Base-by-base conservation (phyloP, 2,113 vertebrate genomes). In the Picathartes gymnocephalus region DNA sequence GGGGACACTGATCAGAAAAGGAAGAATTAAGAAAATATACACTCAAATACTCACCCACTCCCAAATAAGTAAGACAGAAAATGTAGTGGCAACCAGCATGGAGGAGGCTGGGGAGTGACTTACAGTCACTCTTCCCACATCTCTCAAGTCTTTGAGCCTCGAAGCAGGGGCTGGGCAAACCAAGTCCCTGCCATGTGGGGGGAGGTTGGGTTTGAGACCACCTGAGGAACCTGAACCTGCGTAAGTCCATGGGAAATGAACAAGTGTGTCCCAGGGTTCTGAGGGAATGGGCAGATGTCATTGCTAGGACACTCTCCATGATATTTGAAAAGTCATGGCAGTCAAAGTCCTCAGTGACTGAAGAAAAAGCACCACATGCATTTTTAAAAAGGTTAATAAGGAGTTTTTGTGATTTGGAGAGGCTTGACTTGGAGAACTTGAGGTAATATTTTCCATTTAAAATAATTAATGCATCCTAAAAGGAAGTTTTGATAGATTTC, bases 331-430 rank as follows among this genome's bases (percentile, higher is more conserved):
- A 81, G 13, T 13, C 2, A 6, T 23, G 35, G 27, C 61, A 61
- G 20, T 45, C 21, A 1, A 54, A 79, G 30, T 4, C 9, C 22
- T 13, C 50, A 33, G 31, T 57, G 42, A n/a, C 0, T 22, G 24
- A 23, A 44, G 33, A 15, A 64, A 69, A 69, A 15, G 18, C 3
- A 65, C 23, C 3, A 2, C 5, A 3, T 25, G 7, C 0, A 2
- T 71, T 70, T 91, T 84, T 25, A 2, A 6, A 57, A 57, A 42
- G 33, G 7, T 0, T 10, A 31, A 42, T 7, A 31, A 30, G 4
- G 24, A 24, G 7, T 23, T 82, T 54, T 21, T 60, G 3, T 74
- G 35, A 19, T 28, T 74, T 6, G 8, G 35, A 82, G 50, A 13
- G 47, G 20, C 18, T 73, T 69, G 11, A n/a, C 13, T 28, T 56